These are phyloP conservation scores for Meloidogyne hapla DNA, from an alignment of 1,140 invertebrate genomes.

Conservation along the genomic window DNA sequence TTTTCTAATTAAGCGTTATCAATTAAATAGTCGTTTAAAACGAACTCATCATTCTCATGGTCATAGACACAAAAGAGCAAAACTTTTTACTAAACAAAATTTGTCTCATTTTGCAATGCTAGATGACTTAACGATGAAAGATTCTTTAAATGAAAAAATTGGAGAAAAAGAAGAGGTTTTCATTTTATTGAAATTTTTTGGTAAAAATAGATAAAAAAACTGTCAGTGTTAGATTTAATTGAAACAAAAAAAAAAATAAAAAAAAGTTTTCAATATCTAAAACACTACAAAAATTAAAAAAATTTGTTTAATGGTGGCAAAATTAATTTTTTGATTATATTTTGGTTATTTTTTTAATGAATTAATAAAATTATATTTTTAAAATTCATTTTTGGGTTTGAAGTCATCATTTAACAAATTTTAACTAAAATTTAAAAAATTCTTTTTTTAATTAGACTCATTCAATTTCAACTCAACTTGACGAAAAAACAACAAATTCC, in stretches of 20 bases:
- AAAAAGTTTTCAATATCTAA: no score
- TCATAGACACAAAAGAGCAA: constrained; percentile 25
- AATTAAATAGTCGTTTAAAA: constrained; percentile 36
- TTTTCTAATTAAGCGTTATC: constrained; percentile 31
- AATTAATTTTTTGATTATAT: no score
- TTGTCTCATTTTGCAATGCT: background rate
- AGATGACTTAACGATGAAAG: background rate
- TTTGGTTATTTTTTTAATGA: no score
- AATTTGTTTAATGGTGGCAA: no score
- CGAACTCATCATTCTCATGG: constrained; percentile 39
- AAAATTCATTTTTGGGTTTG: no score
- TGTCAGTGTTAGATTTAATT: no score
- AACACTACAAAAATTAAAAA: no score
- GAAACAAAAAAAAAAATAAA: no score
- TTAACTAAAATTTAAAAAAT: constrained; percentile 23
- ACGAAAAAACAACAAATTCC: background rate
- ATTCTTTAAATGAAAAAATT: background rate
- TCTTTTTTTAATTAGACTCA: background rate
- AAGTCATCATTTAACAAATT: no score
- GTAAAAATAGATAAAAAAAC: no score
- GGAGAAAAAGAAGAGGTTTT: constrained; percentile 14
- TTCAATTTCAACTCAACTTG: background rate
- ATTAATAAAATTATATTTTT: no score
- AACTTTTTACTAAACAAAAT: background rate
- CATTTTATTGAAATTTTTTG: no score